Evolutionary conservation across 2,113 vertebrate genomes (phyloP), one percentile per base, ranked within the genome.

Genomic region (Amphiprion ocellaris): DNA sequence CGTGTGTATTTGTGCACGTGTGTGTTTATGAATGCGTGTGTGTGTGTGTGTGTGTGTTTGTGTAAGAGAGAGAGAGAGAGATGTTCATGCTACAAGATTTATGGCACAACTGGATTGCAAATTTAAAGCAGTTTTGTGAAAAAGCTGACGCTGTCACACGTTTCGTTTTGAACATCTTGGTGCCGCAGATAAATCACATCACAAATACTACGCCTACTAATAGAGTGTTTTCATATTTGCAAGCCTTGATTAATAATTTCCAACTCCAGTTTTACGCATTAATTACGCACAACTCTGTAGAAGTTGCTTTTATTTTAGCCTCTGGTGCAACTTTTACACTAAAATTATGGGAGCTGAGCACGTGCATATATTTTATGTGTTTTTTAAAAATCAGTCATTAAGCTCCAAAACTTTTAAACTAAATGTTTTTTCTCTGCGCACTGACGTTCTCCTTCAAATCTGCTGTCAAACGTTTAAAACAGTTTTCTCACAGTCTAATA

Each of bases 351-450:
- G 9, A 41, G 52, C 54, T 21, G 5, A 17, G 2, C n/a, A 10
- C 54, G 24, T 14, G 21, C 4, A 6, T 46, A 1, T 56, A 74
- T 47, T 54, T 65, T 55, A 64, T 9, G 1, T 49, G 17, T 41
- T 0, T 23, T 56, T n/a, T 33, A 5, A 4, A 5, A 5, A 2
- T 12, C 74, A 68, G 50, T 60, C 8, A 61, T 1, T 2, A 37
- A 66, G 10, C 10, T 63, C 0, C 33, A 26, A 26, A 87, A 87
- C 69, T 81, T 83, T 66, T 21, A 24, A 23, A 11, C 10, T 28
- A 44, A 1, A 7, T 2, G 8, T 1, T 62, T 66, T 26, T 5
- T 58, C n/a, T 54, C 17, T 10, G 2, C 6, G 61, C 30, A 30
- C 30, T 4, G 9, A 49, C 46, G 37, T 7, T 39, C 47, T 61